Base-by-base conservation (phyloP, 2,797 vertebrate species). In the Danio choprae region DNA sequence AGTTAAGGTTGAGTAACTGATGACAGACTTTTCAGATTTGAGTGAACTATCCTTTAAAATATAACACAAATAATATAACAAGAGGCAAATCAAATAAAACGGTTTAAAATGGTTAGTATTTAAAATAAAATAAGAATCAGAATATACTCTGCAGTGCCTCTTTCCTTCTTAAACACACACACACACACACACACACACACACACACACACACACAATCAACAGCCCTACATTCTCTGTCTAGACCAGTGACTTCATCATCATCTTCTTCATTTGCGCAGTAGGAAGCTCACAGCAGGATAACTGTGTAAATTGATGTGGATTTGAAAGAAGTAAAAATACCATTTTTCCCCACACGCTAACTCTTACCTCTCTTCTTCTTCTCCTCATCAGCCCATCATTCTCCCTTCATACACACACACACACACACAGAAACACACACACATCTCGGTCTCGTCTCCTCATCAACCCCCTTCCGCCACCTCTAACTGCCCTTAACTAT, bases 261-360 rank as follows among this genome's bases (percentile, higher is more conserved):
- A 51, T 41, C 44, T 46, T 51, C 8, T 62, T 50, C 16, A 63
- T 79, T 79, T 72, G 55, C 77, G 13, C 68, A 9, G 77, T 55
- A 12, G 59, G 77, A 15, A 41, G 20, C 68, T 55, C 68, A 71
- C 72, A 65, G 79, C 53, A 82, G 83, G 84, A 89, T 87, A 83
- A 36, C 77, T 81, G 43, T 73, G 78, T 53, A 63, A 6, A 67
- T 70, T 44, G 67, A 72, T 69, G 78, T 71, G 84, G 80, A 75
- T 77, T 44, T 60, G 62, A 71, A 72, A 64, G 16, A 18, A 72
- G 29, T 40, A 7, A 56, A 79, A 72, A 72, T 60, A 72, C 5
- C 20, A 29, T 69, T 65, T 41, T 43, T 53, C 16, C 1, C 5
- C 12, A 41, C 70, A 60, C 40, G 18, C 56, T 5, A 4, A 48